These are phyloP conservation scores for Trichonephila clavipes DNA, from an alignment of 1,140 invertebrate species.

Conservation along the genomic window DNA sequence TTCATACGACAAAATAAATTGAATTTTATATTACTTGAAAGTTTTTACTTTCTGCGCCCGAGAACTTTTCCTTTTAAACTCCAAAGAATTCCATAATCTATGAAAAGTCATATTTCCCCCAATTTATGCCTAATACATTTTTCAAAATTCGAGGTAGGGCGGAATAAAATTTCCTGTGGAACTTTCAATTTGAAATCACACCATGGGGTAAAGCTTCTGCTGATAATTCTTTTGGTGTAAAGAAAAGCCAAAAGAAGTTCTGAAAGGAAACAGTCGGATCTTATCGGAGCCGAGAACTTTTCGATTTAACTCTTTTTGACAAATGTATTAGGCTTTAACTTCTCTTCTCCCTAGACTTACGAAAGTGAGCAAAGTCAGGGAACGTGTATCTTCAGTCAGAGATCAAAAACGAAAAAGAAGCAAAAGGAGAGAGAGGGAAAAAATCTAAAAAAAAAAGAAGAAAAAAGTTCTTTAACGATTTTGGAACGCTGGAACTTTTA, in stretches of 20 bases:
- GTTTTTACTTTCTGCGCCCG: not conserved
- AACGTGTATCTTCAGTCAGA: not conserved
- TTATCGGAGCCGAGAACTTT: constrained; percentile 47
- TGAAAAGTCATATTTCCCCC: not conserved
- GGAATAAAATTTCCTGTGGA: not conserved
- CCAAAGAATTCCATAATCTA: not conserved
- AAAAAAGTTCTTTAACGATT: constrained; percentile 64
- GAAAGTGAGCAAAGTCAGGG: constrained; percentile 3
- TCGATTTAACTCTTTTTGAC: constrained; percentile 56
- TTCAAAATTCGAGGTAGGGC: not conserved
- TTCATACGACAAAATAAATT: too few species aligned
- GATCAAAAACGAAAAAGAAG: not conserved
- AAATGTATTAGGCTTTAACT: constrained; percentile 67
- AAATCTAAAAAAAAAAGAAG: constrained; percentile 38
- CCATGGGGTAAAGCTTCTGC: constrained; percentile 22
- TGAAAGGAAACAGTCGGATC: not conserved
- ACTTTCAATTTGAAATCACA: constrained; percentile 2
- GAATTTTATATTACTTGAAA: too few species aligned
- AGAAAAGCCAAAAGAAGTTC: constrained; percentile 19
- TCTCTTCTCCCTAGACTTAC: not conserved
- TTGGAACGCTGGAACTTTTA: constrained; percentile 58
- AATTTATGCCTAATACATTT: constrained; percentile 13
- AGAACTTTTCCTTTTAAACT: not conserved
- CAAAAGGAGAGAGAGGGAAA: constrained; percentile 6
- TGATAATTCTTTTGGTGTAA: constrained; percentile 33